These are phyloP conservation scores for Capromys pilorides DNA, from an alignment of 2,797 vertebrate species.

Conservation along the genomic window DNA sequence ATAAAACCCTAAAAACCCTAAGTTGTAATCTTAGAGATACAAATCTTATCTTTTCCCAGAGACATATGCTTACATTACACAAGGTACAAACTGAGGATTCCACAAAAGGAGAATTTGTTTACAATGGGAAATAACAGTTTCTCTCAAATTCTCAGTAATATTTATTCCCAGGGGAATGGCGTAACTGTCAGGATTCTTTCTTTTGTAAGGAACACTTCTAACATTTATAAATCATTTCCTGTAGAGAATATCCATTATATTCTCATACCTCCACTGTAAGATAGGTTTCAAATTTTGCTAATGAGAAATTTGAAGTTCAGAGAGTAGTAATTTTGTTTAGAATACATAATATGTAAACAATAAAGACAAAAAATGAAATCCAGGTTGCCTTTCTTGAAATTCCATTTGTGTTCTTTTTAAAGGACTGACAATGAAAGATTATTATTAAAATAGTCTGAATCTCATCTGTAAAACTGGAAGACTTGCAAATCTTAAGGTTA, in stretches of 20 bases:
- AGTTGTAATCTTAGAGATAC: background rate
- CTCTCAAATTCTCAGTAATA: background rate
- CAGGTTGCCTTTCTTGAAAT: slow-evolving; percentile 13
- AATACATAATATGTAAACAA: background rate
- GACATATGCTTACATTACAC: background rate
- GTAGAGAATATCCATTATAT: background rate
- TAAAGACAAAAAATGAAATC: slow-evolving; percentile 45
- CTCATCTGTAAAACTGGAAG: slow-evolving; percentile 31
- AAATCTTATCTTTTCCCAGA: background rate
- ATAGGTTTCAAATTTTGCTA: too few relatives aligned
- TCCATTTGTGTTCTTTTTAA: slow-evolving; percentile 25
- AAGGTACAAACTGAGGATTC: background rate
- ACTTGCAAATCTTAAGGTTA: slow-evolving; percentile 29
- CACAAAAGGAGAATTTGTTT: background rate
- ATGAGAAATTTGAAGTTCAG: slow-evolving; percentile 38
- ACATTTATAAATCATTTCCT: slow-evolving; percentile 59
- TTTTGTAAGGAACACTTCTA: background rate
- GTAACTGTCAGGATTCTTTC: background rate
- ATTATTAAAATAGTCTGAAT: slow-evolving; percentile 50
- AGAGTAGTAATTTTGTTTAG: slow-evolving; percentile 26
- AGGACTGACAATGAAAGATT: slow-evolving; percentile 34
- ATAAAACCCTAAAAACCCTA: background rate
- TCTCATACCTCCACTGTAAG: background rate
- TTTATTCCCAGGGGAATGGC: background rate
- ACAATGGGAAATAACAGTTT: background rate